Base-by-base conservation (phyloP, 2,888 invertebrate species). In the Sinodicranocentrus sp. region DNA sequence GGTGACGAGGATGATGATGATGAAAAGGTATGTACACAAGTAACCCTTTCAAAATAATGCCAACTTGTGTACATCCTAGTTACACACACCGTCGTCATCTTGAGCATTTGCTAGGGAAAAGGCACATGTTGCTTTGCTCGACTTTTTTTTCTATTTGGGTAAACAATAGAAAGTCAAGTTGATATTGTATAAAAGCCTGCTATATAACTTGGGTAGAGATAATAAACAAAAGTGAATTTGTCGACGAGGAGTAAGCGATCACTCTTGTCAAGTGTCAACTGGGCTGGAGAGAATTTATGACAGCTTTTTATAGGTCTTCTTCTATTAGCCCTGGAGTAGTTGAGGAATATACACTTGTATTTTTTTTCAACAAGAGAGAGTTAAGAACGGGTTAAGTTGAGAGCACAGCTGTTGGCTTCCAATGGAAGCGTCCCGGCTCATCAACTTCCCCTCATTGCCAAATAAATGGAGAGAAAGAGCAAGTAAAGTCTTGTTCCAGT, bases 201-300 rank as follows among this genome's bases (percentile, higher is more conserved):
- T 33, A 10, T 33, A 33, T 33, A 33, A n/a, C 33, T 6, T 6
- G 33, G 33, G 33, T 65, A 52, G 25, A 21, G 65, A 65, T 76
- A 76, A 76, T 76, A 76, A 76, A 76, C 65, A 76, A 76, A 75
- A 48, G 48, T 61, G 23, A 25, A 43, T 61, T 44, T 15, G 63
- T 17, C 48, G 52, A 28, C 28, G 57, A 26, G 10, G 43, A 76
- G 54, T 43, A 57, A 44, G 71, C 78, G 68, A 79, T 84, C 84
- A 79, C 67, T 78, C 79, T 84, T 84, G 84, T 84, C 84, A 78
- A 79, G 78, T 84, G 84, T 84, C 84, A 84, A 84, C 78, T 77
- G 44, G 23, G 43, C 44, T 57, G 68, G n/a, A 13, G 13, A 65
- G 59, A 77, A 77, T 68, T 68, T 77, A 68, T 76, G 76, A 76